Conservation (phyloP, 2,888 invertebrate species). For the Zonitis immaculata region DNA sequence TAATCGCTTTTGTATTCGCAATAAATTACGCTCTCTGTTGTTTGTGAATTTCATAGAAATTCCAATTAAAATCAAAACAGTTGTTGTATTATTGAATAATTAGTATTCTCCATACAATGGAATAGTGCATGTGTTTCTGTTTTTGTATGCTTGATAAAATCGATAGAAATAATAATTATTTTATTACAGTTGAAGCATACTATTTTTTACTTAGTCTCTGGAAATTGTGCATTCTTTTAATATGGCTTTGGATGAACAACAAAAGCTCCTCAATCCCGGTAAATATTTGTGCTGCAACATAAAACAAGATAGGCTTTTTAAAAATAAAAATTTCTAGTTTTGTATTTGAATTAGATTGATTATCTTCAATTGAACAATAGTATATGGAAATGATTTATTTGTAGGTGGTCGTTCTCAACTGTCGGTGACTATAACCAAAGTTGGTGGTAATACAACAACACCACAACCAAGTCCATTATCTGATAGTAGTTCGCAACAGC, state of each 20-base stretch:
- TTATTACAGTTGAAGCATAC: conserved; percentile 12
- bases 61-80: not conserved
- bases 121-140: not conserved
- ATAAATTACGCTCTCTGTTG: not conserved
- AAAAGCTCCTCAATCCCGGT: conserved; percentile 44
- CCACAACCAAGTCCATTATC: conserved; percentile 44
- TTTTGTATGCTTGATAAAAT: not conserved
- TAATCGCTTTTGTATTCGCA: no score
- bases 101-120: no score
- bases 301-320: not conserved
- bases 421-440: conserved; percentile 48
- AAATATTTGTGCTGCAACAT: conserved; percentile 10
- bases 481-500: conserved; percentile 44
- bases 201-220: not conserved
- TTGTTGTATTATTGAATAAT: no score
- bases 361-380: no score
- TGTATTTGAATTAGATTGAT: no score
- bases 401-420: conserved; percentile 43
- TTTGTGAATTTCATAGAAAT: not conserved
- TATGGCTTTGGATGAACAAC: conserved; percentile 48
- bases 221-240: conserved; percentile 8
- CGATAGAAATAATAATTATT: not conserved
- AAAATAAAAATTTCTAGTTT: no score
- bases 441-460: conserved; percentile 41
- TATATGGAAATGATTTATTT: conserved; percentile 17